Evolutionary conservation across 1,140 invertebrate species (phyloP), one percentile per base, ranked within the genome.

Genomic region (Sminthurinus signatus): DNA sequence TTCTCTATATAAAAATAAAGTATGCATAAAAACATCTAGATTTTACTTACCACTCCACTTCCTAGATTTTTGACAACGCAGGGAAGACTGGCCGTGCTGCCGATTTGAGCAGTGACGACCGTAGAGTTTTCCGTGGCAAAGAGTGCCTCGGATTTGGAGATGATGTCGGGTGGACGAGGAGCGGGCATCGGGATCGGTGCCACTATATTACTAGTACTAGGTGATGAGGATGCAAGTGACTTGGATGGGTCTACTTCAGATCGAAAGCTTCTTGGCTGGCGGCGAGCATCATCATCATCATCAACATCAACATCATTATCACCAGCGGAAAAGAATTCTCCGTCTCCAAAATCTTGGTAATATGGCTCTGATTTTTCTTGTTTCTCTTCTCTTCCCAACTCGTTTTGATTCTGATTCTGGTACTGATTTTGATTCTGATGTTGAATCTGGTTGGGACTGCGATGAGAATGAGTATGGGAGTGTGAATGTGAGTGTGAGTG

Each of bases 31-130:
- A n/a, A n/a, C n/a, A n/a, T n/a, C n/a, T n/a, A n/a, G n/a, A n/a
- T 52, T 52, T 2, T 8, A 81, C 85, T 85, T 79, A 87, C 86
- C 74, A 86, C 85, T 68, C 85, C 86, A 57, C 82, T 84, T 29
- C 82, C 84, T 62, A 84, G 81, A 70, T 86, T 84, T 70, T 80
- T 79, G 44, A 86, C 82, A 71, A 84, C 83, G 76, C 86, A 87
- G 25, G 86, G 86, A 48, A 88, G 77, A 60, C 81, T 83, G 43
- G 85, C 85, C 17, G 84, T 84, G 42, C 85, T 84, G 57, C 85
- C 85, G 63, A 81, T 84, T 76, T 88, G 86, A 21, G 85, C 85
- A n/a, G 84, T 80, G 42, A 87, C 82, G 36, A 85, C 80, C 71
- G 68, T 75, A 28, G 73, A 73, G 57, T 75, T 75, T 21, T 72